Evolutionary conservation across 1,140 invertebrate species (phyloP), one percentile per base, ranked within the genome.

Genomic region (Charaxes varanes): DNA sequence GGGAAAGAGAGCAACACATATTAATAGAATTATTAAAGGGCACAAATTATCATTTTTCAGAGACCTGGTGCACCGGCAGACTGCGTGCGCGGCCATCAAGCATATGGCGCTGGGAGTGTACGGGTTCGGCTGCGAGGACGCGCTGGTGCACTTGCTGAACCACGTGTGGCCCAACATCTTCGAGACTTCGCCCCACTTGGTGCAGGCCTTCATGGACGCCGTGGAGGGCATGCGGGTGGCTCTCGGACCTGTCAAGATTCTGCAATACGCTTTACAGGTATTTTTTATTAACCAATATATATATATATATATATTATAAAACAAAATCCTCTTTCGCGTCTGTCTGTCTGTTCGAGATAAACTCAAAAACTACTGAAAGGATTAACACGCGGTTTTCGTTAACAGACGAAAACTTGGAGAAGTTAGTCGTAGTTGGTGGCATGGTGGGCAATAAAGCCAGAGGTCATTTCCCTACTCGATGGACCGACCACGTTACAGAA

Each of bases 161-260:
- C 97, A 99, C 66, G 97, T 99, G 0, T 99, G 98, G 98, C 98
- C 98, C 6, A 99, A 99, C 82, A 97, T 99, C 44, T 99, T 99
- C 71, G 98, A 99, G 86, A 99, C 97, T 0, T 99, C 97, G 0
- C 98, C 98, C 3, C 98, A 99, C 91, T 90, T 99, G 38, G 97
- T 99, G 4, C 98, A 99, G 86, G 97, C 98, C 3, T 99, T 99
- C 79, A 99, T 99, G 95, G 97, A 98, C 62, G 92, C 97, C 4
- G 94, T 99, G 3, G 98, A 99, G 83, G 98, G 97, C 5, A 90
- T 99, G 70, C 84, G 97, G 23, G 97, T 99, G 2, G 95, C 97
- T 0, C 84, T 99, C 4, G 98, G 98, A 15, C 95, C 98, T 4
- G 93, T 97, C 28, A 98, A 98, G 86, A 95, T 99, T 54, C 83